phyloP scores from a whole-genome alignment of 2,113 vertebrate species.

The Mesitornis unicolor region DNA sequence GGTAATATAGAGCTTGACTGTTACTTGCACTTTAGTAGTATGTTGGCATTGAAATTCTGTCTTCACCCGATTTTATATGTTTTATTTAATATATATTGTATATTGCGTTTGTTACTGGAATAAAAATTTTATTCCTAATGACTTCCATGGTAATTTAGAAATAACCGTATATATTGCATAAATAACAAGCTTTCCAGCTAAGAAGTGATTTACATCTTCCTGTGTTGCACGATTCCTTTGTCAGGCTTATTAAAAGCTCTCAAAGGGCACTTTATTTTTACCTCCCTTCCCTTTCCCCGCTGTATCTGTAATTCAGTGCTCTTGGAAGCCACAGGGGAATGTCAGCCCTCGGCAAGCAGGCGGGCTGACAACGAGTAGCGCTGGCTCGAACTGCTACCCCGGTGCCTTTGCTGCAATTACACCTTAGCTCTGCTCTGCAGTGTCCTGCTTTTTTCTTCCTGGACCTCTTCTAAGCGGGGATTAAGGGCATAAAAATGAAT shows the following conservation, averaged over 20 bases:
- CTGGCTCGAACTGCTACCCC: background rate
- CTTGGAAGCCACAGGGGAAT: background rate
- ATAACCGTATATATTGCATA: slow-evolving; percentile 8
- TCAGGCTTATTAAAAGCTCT: slow-evolving; percentile 42
- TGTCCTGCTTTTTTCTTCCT: background rate
- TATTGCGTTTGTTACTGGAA: slow-evolving; percentile 6
- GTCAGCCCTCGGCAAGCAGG: background rate
- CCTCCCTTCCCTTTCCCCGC: background rate
- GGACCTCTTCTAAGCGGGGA: background rate
- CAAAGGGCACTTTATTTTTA: slow-evolving; percentile 46
- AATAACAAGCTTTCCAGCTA: slow-evolving; percentile 22
- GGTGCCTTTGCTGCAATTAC: background rate
- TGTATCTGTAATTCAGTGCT: slow-evolving; percentile 15
- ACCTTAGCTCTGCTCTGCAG: background rate
- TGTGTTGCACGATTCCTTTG: slow-evolving; percentile 25
- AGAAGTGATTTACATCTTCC: slow-evolving; percentile 41
- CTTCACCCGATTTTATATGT: background rate
- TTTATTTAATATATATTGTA: background rate
- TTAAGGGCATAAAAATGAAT: background rate
- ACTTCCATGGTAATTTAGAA: slow-evolving; percentile 18
- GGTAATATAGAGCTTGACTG: background rate
- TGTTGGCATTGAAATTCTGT: background rate
- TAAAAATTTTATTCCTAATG: slow-evolving; percentile 21
- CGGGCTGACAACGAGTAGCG: background rate
- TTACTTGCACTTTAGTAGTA: background rate